Evolutionary conservation across 2,113 vertebrate genomes (phyloP), one percentile per base, ranked within the genome.

Genomic region (Lynx canadensis): DNA sequence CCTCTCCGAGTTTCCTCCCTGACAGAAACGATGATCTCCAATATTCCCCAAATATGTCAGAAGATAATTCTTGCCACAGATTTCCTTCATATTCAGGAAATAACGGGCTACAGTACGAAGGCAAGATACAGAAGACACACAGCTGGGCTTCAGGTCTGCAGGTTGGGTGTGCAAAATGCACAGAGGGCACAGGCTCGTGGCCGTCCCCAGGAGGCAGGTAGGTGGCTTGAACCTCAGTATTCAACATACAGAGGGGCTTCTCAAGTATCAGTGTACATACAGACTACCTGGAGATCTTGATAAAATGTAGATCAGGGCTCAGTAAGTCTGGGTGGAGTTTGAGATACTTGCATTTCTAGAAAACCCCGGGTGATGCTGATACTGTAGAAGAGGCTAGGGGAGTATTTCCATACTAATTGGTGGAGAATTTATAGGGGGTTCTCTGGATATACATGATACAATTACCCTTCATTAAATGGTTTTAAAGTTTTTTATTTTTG

Each of bases 241-340:
- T 41, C 7, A 66, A 18, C 5, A 25, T 3, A 8, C 45, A 11
- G 2, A 0, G 29, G 3, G 11, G 11, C 1, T 15, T 92, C 38
- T 69, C 16, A 74, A 55, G 80, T 1, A 13, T 76, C 63, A 57
- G 2, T 15, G 1, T 79, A 31, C 27, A 52, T 21, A 19, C 15
- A 69, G 45, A 65, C 11, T 78, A 14, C 41, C 48, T 79, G n/a
- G 33, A 85, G 0, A 27, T 29, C 15, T 69, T 31, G 9, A 5
- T 66, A 63, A 86, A 84, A 23, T 13, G 31, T 25, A 21, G 1
- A n/a, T 11, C 14, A 10, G 16, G 12, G 7, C 31, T 68, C 1
- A 33, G 48, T 33, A 76, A 29, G 68, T 82, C 29, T 71, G 69
- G 9, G 13, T 18, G 21, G 18, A 80, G 31, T 11, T 16, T 45